Base-by-base conservation (phyloP, 2,797 vertebrate species). In the Cephalopachus bancanus region DNA sequence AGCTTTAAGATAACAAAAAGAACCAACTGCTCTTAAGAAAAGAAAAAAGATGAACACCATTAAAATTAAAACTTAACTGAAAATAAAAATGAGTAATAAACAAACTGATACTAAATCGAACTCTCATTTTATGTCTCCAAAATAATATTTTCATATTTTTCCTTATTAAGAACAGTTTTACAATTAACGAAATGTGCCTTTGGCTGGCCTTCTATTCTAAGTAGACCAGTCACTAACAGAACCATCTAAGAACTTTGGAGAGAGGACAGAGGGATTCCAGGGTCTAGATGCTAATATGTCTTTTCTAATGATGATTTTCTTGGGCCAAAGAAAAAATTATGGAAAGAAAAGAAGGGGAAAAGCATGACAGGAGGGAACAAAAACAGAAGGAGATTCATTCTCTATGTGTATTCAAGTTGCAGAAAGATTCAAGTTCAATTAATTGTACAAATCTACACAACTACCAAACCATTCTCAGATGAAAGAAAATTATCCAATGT, bases 11-110 rank as follows among this genome's bases (percentile, higher is more conserved):
- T 33, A 78, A 59, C 10, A 60, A 57, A 92, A 85, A 83, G 20
- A 57, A 69, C 22, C 26, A 88, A 19, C 1, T 76, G n/a, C 55
- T 11, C 22, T 55, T 83, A 12, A 65, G 14, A 74, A 78, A 49
- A 75, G 72, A 95, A 84, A 49, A 86, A 86, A 95, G 65, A 28
- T 81, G 15, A 85, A 49, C 44, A 44, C 8, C 10, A 5, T 76
- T 89, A 69, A 84, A 81, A 80, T 59, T 4, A 51, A 93, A 72
- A 59, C 9, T 44, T 57, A n/a, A 88, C 9, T 79, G 15, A 93
- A 51, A 96, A 75, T 57, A 92, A 75, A 91, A 89, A 83, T 37
- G 12, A 83, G 76, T 80, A 78, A 2, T 26, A 84, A 93, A 75
- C 44, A 89, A 71, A 93, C 33, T 59, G 15, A 80, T 15, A 20